Evolutionary conservation across 2,797 vertebrate genomes (phyloP).

Genomic region (Heterohyrax brucei): DNA sequence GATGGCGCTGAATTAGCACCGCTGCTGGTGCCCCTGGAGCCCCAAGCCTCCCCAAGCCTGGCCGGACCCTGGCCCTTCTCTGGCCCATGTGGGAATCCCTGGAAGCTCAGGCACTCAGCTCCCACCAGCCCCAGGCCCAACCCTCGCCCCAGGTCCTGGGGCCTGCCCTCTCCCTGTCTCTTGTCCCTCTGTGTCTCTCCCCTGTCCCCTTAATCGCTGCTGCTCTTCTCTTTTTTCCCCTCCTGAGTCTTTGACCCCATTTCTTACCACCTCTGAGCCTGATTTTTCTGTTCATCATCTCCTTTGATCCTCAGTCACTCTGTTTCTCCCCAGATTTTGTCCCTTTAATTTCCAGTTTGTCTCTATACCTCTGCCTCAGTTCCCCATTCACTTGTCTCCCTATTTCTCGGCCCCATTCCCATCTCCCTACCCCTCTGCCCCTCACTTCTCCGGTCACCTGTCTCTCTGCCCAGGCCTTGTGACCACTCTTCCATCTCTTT

Average conservation of each 20-base stretch:
- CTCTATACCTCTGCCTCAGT: neutral
- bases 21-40: slow-evolving; percentile 88
- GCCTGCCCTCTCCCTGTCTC: neutral
- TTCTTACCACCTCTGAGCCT: neutral
- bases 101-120: neutral
- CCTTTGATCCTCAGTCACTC: neutral
- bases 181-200: neutral
- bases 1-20: slow-evolving; percentile 99
- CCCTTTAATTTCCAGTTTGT: neutral
- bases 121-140: neutral
- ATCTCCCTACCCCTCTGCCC: too few relatives aligned
- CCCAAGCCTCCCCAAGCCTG: slow-evolving; percentile 76
- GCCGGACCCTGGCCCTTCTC: slow-evolving; percentile 62
- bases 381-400: neutral
- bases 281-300: neutral
- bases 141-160: rapidly evolving
- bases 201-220: neutral
- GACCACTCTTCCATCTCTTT: neutral
- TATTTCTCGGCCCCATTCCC: neutral
- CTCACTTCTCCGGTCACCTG: neutral
- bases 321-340: neutral
- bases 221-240: neutral
- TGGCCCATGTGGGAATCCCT: slow-evolving; percentile 64
- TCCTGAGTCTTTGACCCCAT: neutral
- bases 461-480: neutral